Evolutionary conservation across 37 sponge, comb jelly and placozoan genomes (phyloP), one percentile per base, ranked within the genome.

Genomic region (Crambe crambe): DNA sequence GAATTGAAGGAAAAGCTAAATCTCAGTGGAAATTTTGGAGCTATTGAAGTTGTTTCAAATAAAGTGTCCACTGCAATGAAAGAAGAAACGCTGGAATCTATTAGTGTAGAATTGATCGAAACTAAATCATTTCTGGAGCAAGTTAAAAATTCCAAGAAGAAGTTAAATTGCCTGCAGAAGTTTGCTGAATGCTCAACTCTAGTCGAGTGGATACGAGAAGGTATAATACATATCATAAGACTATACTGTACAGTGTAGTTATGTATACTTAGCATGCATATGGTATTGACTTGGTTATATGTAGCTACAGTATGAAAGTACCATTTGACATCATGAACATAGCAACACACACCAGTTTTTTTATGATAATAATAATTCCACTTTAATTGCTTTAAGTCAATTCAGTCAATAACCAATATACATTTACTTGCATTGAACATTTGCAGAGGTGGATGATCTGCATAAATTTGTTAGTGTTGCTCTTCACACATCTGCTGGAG

Each of bases 401-500:
- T 47, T 47, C 51, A 47, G 12, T 47, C 12, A 47, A 47, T 47
- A 47, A 12, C 6, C 6, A 47, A 12, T 12, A 47, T 47, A 15
- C 51, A 15, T 47, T 12, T 47, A 6, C 51, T 47, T 15, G 12
- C 12, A 47, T 12, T 47, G 51, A 12, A 12, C 51, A 47, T 47
- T 47, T 70, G 2, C 42, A 70, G 70, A 70, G 26, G 76, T 89
- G 26, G 30, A 43, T 68, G 85, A 79, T 66, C 70, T 89, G 4
- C 85, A 83, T 31, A 79, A 74, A 20, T 89, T 89, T 75, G 89
- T 89, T 20, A 83, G 66, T 56, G 80, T 89, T 39, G 76, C 88
- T 32, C 78, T 87, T 20, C 79, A 83, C 32, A 89, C 89, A 1
- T 68, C 85, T 35, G 85, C 89, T 80, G 88, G 88, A 70, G 89